Evolutionary conservation across 2,888 invertebrate species (phyloP), one percentile per base, ranked within the genome.

Genomic region (Caradrina kadenii): DNA sequence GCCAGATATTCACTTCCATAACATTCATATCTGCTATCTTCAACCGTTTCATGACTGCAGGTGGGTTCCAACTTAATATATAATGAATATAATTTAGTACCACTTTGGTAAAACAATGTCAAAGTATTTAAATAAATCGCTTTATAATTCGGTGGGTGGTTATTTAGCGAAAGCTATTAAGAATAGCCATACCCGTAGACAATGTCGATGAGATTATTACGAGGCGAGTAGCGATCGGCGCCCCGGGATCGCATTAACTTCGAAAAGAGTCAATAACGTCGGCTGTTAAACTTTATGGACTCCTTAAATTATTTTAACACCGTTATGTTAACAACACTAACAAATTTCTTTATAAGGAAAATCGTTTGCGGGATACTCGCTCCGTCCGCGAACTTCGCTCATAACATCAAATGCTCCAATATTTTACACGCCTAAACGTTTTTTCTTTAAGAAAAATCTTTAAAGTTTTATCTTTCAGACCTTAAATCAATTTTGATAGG

Each of bases 241-340:
- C 87, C 77, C 81, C 87, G 81, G 87, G 89, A 91, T 91, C 88
- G 90, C 90, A 91, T 93, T 92, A 93, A 90, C 91, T 91, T 89
- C 86, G 86, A 79, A 87, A 89, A 90, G 85, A 89, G 90, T 92
- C 92, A 92, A 91, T 93, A 92, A 89, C 88, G 88, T 76, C 83
- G 88, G 91, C 87, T 91, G 87, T 94, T 92, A 93, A 93, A 93
- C 88, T 94, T 95, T 93, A 94, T 92, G 78, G 88, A 88, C 85
- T 86, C 86, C 89, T 91, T 93, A 93, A 93, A 94, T 94, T 92
- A 93, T 93, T 93, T 93, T 90, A 92, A 90, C 91, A 85, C 90
- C 90, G 88, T 92, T 91, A 90, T 90, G 90, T 90, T 92, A 91
- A 93, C 91, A 91, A 91, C 89, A 91, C 90, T 90, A 91, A 91